Evolutionary conservation across 2,113 vertebrate genomes (phyloP), one percentile per base, ranked within the genome.

Genomic region (Drymodes brunneopygia): DNA sequence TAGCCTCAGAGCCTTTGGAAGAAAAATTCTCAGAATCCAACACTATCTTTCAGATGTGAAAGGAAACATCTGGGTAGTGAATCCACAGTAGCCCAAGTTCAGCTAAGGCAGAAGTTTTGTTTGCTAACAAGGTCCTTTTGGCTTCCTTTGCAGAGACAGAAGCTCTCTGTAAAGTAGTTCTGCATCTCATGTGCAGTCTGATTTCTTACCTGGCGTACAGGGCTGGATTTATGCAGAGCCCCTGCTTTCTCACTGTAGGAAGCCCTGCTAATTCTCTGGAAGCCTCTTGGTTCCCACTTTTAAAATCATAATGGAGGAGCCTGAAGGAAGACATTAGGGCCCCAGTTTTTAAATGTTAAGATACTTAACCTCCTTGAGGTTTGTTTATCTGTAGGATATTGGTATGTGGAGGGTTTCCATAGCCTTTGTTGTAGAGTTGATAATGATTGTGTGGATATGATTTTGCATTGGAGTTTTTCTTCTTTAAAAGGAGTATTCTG

Each of bases 181-280:
- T 72, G 69, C 15, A 5, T 53, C 35, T 60, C 16, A 1, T 9
- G 7, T 65, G 31, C 81, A 53, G 40, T 23, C 40, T 16, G 1
- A 6, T 42, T 19, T 14, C 36, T 69, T 75, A 45, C 54, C 5
- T 33, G 58, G n/a, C 0, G 0, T 27, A 5, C 15, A 33, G 45
- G 58, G 27, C 70, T 70, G 67, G 31, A 24, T 58, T 81, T 61
- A 7, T 38, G 56, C 33, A 38, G 51, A 50, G 42, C 15, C 7
- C 12, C 45, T 72, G 33, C 36, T 31, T 56, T 84, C 57, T 56
- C 16, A 24, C 12, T 57, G 15, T 38, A n/a, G 25, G 35, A 36
- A 81, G 44, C 44, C 16, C 61, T 70, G n/a, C n/a, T 70, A 54
- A 62, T 74, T 81, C 53, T 58, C 35, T 85, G 29, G 33, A 53